Base-by-base conservation (phyloP, 1,140 invertebrate species). In the Eupeodes corollae region DNA sequence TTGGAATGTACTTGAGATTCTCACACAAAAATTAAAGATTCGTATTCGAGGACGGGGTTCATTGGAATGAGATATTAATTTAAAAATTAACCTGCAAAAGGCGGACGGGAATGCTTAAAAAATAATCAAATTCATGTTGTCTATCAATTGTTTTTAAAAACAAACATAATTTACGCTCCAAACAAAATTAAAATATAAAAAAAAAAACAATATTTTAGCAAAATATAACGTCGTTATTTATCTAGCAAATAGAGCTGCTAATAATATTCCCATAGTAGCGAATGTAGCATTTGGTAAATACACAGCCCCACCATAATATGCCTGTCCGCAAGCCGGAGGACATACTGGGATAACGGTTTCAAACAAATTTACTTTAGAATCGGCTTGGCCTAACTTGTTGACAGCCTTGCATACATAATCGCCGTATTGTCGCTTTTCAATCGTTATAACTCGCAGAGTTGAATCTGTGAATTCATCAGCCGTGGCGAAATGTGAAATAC, bases 301-400 rank as follows among this genome's bases (percentile, higher is more conserved):
- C 50, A 58, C 71, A 40, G 78, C 79, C 44, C 73, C 71, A 52
- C 73, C 78, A 61, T 78, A 82, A 44, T 76, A 73, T 43, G 78
- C 75, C 70, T 84, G 80, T 34, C 83, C 86, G 74, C 90, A 94
- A 59, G 90, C 90, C 54, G 90, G 90, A 55, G 89, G 90, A 67
- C 90, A 94, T 57, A 93, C 84, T 49, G 89, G 88, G 50, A 91
- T 89, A 63, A 89, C 82, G 42, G 87, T 86, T 77, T 92, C 88
- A 61, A 88, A 89, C 12, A 94, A 70, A 62, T 90, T 81, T 1
- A 93, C 85, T 39, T 73, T 72, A 0, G 82, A 84, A 62, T 88
- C 80, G 38, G 77, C 78, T 31, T 75, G 74, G n/a, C 90, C 91
- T 3, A 94, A 72, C 59, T 90, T 91, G 64, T 94, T 95, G 35